Evolutionary conservation across 2,113 vertebrate species (phyloP).

Genomic region (Cacatua alba): DNA sequence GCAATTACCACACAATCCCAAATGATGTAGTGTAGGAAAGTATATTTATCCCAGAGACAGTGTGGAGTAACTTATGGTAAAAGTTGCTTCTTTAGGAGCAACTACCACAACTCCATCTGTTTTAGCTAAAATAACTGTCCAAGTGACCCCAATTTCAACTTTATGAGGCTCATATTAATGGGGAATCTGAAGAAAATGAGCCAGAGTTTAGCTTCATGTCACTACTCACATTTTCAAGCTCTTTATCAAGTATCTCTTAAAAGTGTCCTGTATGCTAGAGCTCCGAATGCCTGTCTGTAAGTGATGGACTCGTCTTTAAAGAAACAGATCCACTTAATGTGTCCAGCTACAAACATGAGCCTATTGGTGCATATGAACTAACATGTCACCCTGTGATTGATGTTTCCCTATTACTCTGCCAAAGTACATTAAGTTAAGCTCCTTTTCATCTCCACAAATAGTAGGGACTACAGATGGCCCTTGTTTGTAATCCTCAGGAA

Average conservation of each 20-base stretch:
- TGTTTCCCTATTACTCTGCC: constrained; percentile 79
- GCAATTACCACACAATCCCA: constrained; percentile 2
- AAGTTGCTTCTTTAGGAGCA: constrained; percentile 59
- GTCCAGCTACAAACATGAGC: constrained; percentile 71
- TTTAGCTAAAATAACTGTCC: constrained; percentile 69
- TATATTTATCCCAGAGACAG: constrained; percentile 36
- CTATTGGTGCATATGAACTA: constrained; percentile 69
- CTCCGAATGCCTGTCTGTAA: constrained; percentile 56
- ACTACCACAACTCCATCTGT: constrained; percentile 62
- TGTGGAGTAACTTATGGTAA: constrained; percentile 17
- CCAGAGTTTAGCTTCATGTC: constrained; percentile 65
- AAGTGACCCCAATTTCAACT: constrained; percentile 72
- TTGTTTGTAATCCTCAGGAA: constrained; percentile 67
- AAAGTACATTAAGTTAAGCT: constrained; percentile 77
- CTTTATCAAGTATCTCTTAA: constrained; percentile 71
- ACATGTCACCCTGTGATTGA: constrained; percentile 75
- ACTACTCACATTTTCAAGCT: constrained; percentile 69
- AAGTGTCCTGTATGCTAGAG: constrained; percentile 66
- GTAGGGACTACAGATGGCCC: constrained; percentile 74
- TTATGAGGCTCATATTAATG: constrained; percentile 67
- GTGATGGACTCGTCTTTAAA: constrained; percentile 67
- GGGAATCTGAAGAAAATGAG: constrained; percentile 66
- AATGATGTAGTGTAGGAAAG: constrained; percentile 22
- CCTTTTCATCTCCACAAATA: constrained; percentile 75
- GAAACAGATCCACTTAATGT: constrained; percentile 71